Evolutionary conservation across 1,140 invertebrate species (phyloP).

Genomic region (Trinorchestia longiramus): DNA sequence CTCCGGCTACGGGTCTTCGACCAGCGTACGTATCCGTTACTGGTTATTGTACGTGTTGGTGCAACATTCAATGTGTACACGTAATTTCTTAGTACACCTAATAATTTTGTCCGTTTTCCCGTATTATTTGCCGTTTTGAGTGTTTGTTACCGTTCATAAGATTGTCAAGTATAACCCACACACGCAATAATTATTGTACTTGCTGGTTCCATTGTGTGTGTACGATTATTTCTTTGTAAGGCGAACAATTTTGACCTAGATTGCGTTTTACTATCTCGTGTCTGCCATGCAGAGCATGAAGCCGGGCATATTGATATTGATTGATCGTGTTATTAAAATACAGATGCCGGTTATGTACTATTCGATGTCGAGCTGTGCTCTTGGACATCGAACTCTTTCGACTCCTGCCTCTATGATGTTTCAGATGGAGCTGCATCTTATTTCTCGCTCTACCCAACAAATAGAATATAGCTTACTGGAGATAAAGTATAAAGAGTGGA

Average conservation of each 20-base stretch:
- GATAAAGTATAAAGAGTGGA: background rate
- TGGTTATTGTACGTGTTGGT: too few species aligned
- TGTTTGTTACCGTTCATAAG: too few species aligned
- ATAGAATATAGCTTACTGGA: background rate
- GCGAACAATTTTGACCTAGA: background rate
- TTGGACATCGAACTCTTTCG: background rate
- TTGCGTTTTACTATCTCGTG: background rate
- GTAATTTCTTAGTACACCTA: background rate
- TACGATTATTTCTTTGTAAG: background rate
- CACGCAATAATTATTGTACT: too few species aligned
- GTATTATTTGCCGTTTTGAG: too few species aligned
- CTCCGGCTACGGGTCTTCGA: constrained; percentile 23
- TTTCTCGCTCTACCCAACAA: background rate
- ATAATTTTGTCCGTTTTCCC: too few species aligned
- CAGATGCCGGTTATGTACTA: too few species aligned
- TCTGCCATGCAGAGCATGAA: background rate
- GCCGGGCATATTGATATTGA: too few species aligned
- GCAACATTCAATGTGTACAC: too few species aligned
- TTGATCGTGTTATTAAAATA: too few species aligned
- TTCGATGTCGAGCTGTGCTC: too few species aligned
- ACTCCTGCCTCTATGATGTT: background rate
- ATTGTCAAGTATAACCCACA: too few species aligned
- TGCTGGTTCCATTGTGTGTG: too few species aligned
- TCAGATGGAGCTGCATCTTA: background rate
- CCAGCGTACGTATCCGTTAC: background rate